Percentiles rank a stretch among this genome's conserved stretches.
These are phyloP conservation scores for Echinarachnius parma DNA, from an alignment of 53 echinoderm and acorn worm genomes.

Conservation along the genomic window DNA sequence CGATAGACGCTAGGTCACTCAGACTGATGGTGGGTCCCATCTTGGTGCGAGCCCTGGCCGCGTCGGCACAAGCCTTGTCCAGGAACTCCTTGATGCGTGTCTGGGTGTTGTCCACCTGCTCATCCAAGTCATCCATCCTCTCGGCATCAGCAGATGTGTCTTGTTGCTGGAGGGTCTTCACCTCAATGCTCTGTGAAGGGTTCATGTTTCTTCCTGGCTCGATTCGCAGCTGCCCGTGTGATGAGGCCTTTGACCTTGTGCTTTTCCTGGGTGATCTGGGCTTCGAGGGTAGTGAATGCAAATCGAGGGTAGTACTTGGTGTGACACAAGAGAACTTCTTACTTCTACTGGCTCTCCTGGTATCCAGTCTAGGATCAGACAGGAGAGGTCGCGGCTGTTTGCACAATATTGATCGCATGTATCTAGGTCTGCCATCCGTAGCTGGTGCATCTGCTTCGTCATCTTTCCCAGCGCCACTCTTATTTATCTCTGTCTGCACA, in stretches of 20 bases:
- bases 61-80: conserved; percentile 65
- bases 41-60: conserved; percentile 35
- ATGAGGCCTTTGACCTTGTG: background rate
- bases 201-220: conserved; percentile 20
- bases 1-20: conserved; percentile 26
- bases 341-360: conserved; percentile 13
- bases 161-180: background rate
- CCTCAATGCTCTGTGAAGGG: conserved; percentile 7
- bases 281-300: background rate
- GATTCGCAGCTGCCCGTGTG: background rate
- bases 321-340: conserved; percentile 15
- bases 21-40: conserved; percentile 46
- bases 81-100: conserved; percentile 76
- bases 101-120: conserved; percentile 70
- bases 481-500: background rate
- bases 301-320: background rate
- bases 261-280: conserved; percentile 27
- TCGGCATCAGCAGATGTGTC: background rate
- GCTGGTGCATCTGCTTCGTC: background rate
- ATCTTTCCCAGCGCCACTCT: background rate
- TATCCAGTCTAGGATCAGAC: background rate
- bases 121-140: conserved; percentile 19
- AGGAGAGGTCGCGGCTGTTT: background rate
- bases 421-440: background rate
- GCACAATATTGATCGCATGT: background rate